Conservation (phyloP, 2,113 vertebrate species). For the Leucopsar rothschildi region DNA sequence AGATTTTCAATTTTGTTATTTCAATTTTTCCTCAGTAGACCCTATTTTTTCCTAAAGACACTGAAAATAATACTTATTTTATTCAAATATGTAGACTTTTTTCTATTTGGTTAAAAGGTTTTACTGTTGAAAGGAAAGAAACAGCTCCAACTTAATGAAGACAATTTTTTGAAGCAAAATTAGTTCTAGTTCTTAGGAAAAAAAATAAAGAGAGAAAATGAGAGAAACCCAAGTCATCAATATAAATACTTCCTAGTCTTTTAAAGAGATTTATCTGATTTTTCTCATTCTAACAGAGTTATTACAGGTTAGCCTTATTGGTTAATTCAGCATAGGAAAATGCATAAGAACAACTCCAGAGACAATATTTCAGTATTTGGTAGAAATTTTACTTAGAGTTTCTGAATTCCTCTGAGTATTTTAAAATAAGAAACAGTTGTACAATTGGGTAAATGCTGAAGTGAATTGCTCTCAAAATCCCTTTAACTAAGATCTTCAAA, state of each 20-base stretch:
- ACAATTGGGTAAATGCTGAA: background rate
- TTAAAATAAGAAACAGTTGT: background rate
- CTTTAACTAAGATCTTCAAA: background rate
- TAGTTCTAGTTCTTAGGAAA: background rate
- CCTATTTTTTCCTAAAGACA: background rate
- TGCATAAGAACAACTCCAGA: background rate
- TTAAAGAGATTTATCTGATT: background rate
- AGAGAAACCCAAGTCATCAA: background rate
- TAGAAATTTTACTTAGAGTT: background rate
- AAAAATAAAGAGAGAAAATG: background rate
- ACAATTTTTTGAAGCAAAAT: background rate
- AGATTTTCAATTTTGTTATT: background rate
- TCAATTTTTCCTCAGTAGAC: background rate
- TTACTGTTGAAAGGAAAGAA: background rate
- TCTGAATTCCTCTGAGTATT: background rate
- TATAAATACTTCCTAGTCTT: background rate
- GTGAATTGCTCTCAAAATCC: background rate
- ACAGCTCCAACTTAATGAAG: background rate
- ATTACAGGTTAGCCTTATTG: accelerated
- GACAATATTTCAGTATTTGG: background rate
- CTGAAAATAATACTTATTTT: background rate
- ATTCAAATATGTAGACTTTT: background rate
- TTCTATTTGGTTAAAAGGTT: background rate
- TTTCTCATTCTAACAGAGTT: background rate
- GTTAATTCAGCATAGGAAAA: background rate